phyloP scores from a whole-genome alignment of 2,888 invertebrate species.

The Acleris literana region DNA sequence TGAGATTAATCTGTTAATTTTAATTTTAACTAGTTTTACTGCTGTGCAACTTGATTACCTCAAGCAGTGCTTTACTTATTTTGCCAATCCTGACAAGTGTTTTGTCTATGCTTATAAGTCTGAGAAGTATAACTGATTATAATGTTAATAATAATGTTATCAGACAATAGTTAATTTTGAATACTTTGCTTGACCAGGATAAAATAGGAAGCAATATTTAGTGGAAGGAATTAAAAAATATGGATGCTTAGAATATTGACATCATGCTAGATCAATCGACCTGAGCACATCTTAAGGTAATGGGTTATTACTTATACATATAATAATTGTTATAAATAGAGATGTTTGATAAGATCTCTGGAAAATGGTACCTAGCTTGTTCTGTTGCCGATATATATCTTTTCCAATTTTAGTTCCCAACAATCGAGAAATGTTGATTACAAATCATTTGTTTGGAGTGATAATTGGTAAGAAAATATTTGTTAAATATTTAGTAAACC shows the following conservation, averaged over 20 bases:
- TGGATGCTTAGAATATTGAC: no score
- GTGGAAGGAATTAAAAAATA: not conserved
- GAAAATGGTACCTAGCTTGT: no score
- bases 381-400: no score
- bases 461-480: not conserved
- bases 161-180: slow-evolving; percentile 23
- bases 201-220: slow-evolving; percentile 14
- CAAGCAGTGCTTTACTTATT: not conserved
- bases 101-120: slow-evolving; percentile 34
- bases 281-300: not conserved
- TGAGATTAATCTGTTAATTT: no score
- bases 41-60: not conserved
- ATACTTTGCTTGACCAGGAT: slow-evolving; percentile 5
- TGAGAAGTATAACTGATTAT: slow-evolving; percentile 30
- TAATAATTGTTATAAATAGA: not conserved
- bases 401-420: no score
- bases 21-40: not conserved
- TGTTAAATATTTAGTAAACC: not conserved
- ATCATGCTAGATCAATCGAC: no score
- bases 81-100: slow-evolving; percentile 8
- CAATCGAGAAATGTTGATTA: no score
- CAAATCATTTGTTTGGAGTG: slow-evolving; percentile 1
- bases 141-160: slow-evolving; percentile 28
- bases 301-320: slow-evolving; percentile 1
- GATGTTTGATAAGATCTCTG: no score